phyloP scores from a whole-genome alignment of 2,797 vertebrate genomes.

The Notamacropus eugenii region DNA sequence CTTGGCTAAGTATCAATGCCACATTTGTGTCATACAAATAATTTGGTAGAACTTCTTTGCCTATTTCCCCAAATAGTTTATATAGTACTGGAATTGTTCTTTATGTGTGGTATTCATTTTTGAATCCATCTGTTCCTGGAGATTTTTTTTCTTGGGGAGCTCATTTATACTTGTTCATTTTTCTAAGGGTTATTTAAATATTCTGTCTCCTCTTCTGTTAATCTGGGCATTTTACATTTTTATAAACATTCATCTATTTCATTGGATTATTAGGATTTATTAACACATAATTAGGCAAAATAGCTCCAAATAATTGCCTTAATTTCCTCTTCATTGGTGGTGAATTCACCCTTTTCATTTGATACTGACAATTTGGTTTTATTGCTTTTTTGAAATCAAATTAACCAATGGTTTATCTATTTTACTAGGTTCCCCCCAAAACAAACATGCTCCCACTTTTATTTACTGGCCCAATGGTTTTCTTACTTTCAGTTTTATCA shows the following conservation, averaged over 20 bases:
- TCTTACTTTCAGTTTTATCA: background rate
- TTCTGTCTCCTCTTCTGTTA: background rate
- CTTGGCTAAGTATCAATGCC: too few species aligned
- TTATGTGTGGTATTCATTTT: too few species aligned
- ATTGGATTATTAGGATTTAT: background rate
- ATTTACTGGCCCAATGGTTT: background rate
- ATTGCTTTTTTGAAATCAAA: background rate
- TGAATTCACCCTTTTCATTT: background rate
- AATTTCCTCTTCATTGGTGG: background rate
- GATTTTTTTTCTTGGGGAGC: background rate
- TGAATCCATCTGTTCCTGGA: too few species aligned
- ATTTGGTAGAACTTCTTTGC: too few species aligned
- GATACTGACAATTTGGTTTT: background rate
- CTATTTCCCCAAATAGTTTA: too few species aligned
- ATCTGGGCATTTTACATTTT: background rate
- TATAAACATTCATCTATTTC: background rate
- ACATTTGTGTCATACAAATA: too few species aligned
- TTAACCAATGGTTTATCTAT: too few species aligned
- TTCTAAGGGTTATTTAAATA: background rate
- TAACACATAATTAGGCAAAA: background rate
- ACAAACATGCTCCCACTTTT: background rate
- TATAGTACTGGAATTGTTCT: too few species aligned
- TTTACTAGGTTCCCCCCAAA: too few species aligned
- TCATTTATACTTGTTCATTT: background rate
- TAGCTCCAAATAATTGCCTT: background rate